Conservation (phyloP, 2,797 vertebrate genomes). For the Gymnothorax javanicus region DNA sequence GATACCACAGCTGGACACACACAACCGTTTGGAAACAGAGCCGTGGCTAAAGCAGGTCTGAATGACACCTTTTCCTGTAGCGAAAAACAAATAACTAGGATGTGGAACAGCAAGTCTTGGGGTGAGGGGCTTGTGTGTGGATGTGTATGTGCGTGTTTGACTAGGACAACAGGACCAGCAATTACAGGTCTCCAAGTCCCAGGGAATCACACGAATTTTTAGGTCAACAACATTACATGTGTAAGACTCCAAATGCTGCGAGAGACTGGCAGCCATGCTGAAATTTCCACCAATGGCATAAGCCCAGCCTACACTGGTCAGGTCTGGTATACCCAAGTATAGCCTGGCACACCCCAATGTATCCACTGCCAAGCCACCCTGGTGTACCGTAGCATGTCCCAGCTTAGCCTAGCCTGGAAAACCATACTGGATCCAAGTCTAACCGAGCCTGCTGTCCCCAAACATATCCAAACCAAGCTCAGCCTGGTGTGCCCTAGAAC, state of each 20-base stretch:
- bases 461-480: neutral
- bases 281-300: neutral
- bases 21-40: neutral
- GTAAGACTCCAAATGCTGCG: too few relatives aligned
- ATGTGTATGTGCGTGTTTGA: too few relatives aligned
- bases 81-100: constrained; percentile 12
- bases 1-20: neutral
- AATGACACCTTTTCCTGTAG: neutral
- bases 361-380: neutral
- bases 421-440: neutral
- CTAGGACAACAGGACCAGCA: too few relatives aligned
- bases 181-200: too few relatives aligned
- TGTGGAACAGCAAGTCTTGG: constrained; percentile 34
- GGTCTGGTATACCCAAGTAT: neutral
- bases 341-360: neutral
- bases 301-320: neutral
- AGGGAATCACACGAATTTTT: too few relatives aligned
- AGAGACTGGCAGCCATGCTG: too few relatives aligned
- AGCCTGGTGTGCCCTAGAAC: neutral
- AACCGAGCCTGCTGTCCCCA: too few relatives aligned
- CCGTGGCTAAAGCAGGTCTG: constrained; percentile 1
- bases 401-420: neutral
- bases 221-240: too few relatives aligned
- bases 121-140: neutral
- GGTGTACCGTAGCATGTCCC: neutral